Evolutionary conservation across 2,113 vertebrate genomes (phyloP).

Genomic region (Raja brachyura): DNA sequence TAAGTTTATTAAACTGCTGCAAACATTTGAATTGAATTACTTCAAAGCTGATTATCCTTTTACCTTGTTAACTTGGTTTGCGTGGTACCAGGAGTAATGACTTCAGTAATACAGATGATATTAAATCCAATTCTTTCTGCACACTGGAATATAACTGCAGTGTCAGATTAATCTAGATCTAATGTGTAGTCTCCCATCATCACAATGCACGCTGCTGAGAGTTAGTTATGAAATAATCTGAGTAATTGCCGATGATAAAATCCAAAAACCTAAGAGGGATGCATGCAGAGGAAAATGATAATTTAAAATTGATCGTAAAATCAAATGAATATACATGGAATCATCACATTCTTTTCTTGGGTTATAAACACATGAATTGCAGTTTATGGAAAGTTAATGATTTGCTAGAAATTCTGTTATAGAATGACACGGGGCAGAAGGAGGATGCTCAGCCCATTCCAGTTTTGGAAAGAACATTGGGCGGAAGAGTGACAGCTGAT

Average conservation of each 20-base stretch:
- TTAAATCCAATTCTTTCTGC: constrained; percentile 10
- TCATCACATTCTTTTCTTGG: neutral
- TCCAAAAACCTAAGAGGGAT: neutral
- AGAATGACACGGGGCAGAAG: neutral
- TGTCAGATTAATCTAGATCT: neutral
- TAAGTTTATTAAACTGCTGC: neutral
- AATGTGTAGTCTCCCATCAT: neutral
- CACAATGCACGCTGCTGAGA: neutral
- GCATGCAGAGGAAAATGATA: neutral
- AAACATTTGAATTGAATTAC: neutral
- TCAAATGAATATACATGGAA: neutral
- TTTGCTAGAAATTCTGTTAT: neutral
- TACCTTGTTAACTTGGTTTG: constrained; percentile 9
- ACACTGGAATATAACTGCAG: neutral
- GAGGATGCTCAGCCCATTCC: neutral
- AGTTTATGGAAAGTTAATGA: neutral
- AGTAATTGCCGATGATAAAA: constrained; percentile 5
- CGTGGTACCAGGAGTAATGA: constrained; percentile 18
- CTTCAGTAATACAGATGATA: neutral
- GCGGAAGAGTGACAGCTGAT: too few relatives aligned
- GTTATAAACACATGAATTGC: neutral
- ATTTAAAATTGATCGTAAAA: neutral
- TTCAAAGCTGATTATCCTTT: constrained; percentile 7
- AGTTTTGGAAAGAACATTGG: neutral
- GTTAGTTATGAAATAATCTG: constrained; percentile 4